These are phyloP conservation scores for Homalodisca vitripennis DNA, from an alignment of 1,140 invertebrate species.

Conservation along the genomic window DNA sequence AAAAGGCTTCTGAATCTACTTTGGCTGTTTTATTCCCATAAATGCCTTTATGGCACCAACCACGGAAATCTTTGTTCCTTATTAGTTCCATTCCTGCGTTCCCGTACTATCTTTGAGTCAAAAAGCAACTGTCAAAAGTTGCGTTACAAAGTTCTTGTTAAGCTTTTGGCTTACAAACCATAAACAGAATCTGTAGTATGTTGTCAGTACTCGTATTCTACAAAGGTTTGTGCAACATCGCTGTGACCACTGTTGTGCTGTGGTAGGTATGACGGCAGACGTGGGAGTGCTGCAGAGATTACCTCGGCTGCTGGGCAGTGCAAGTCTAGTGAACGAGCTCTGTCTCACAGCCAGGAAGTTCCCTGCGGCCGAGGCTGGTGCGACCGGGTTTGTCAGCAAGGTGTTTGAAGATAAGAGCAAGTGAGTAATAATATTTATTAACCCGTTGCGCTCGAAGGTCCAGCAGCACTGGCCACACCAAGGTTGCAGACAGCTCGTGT, in stretches of 20 bases:
- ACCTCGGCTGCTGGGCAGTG: conserved; percentile 88
- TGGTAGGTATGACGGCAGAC: conserved; percentile 81
- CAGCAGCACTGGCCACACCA: too few relatives aligned
- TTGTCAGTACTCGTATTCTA: too few relatives aligned
- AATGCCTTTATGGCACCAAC: too few relatives aligned
- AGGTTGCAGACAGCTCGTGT: too few relatives aligned
- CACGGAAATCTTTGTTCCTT: too few relatives aligned
- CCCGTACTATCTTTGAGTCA: too few relatives aligned
- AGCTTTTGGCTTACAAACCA: background rate
- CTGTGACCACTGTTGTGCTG: background rate
- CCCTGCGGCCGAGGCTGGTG: conserved; percentile 72
- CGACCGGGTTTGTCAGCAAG: conserved; percentile 72
- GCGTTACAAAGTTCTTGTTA: background rate
- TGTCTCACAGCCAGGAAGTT: conserved; percentile 86
- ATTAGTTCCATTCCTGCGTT: too few relatives aligned
- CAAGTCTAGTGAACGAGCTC: conserved; percentile 84
- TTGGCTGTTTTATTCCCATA: too few relatives aligned
- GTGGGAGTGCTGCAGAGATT: conserved; percentile 91
- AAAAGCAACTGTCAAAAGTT: background rate
- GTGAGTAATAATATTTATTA: too few relatives aligned
- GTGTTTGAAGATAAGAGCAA: conserved; percentile 53
- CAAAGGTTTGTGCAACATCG: too few relatives aligned
- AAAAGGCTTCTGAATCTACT: too few relatives aligned
- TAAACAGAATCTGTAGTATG: conserved; percentile 5
- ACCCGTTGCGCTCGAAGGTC: too few relatives aligned